phyloP scores from a whole-genome alignment of 37 sponge, comb jelly and placozoan genomes.

The Tethya wilhelma region DNA sequence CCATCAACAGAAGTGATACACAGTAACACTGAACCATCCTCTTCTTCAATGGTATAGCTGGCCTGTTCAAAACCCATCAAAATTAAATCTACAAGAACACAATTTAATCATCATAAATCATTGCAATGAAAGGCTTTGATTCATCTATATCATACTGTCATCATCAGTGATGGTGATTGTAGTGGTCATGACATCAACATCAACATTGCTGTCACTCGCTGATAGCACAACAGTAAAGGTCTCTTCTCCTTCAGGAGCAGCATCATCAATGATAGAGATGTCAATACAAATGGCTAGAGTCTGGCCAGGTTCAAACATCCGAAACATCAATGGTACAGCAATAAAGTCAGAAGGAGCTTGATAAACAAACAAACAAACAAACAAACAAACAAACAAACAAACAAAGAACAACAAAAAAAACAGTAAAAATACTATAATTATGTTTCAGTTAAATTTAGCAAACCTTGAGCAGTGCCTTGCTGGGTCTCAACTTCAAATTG shows the following conservation, averaged over 20 bases:
- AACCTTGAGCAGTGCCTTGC: neutral
- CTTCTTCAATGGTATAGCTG: neutral
- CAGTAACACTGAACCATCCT: conserved; percentile 1
- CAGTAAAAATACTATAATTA: too few species aligned
- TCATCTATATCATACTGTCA: neutral
- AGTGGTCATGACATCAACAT: neutral
- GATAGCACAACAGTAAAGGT: neutral
- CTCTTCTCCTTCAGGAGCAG: neutral
- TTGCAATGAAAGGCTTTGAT: neutral
- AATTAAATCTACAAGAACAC: neutral
- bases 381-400: too few species aligned
- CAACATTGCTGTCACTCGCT: neutral
- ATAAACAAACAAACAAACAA: too few species aligned
- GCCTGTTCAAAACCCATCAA: neutral
- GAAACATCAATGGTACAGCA: neutral
- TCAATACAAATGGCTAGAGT: neutral
- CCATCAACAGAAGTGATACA: too few species aligned
- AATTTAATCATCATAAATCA: neutral
- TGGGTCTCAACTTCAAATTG: neutral
- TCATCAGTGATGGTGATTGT: neutral
- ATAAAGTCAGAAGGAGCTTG: too few species aligned
- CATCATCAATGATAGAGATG: neutral
- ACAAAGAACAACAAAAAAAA: too few species aligned
- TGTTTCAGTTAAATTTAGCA: too few species aligned
- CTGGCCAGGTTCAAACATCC: neutral